phyloP scores from a whole-genome alignment of 2,113 vertebrate genomes.

The Aptenodytes forsteri region DNA sequence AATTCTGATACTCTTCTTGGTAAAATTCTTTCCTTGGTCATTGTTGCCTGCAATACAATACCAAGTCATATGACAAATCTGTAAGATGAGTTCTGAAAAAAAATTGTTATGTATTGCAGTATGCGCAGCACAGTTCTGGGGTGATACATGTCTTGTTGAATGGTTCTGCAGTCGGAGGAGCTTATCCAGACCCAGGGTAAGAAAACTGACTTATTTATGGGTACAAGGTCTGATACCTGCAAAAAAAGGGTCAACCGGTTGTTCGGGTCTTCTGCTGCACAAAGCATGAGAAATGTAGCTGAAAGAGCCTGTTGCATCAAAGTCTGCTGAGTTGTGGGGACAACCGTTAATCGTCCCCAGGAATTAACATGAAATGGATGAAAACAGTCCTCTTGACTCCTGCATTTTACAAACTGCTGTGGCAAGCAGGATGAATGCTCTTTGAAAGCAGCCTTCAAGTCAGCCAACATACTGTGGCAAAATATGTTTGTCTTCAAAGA shows the following conservation, averaged over 20 bases:
- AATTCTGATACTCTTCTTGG: not conserved
- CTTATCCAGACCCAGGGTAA: constrained; percentile 76
- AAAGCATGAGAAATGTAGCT: not conserved
- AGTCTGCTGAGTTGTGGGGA: not conserved
- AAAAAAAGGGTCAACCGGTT: not conserved
- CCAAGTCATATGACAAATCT: not conserved
- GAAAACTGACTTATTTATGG: not conserved
- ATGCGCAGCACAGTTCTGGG: constrained; percentile 74
- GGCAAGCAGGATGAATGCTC: not conserved
- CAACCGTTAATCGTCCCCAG: not conserved
- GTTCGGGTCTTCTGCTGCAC: not conserved
- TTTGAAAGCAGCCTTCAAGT: not conserved
- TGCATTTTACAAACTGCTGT: not conserved
- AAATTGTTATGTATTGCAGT: constrained; percentile 57
- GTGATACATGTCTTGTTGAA: constrained; percentile 76
- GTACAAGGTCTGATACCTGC: not conserved
- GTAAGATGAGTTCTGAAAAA: not conserved
- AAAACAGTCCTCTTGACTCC: not conserved
- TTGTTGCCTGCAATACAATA: not conserved
- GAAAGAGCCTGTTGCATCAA: not conserved
- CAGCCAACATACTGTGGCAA: not conserved
- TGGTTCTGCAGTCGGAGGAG: constrained; percentile 72
- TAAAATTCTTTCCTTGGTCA: not conserved
- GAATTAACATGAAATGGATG: not conserved
- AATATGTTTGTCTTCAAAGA: not conserved